Evolutionary conservation across 2,888 invertebrate genomes (phyloP).

Genomic region (Mechanitis messenoides): DNA sequence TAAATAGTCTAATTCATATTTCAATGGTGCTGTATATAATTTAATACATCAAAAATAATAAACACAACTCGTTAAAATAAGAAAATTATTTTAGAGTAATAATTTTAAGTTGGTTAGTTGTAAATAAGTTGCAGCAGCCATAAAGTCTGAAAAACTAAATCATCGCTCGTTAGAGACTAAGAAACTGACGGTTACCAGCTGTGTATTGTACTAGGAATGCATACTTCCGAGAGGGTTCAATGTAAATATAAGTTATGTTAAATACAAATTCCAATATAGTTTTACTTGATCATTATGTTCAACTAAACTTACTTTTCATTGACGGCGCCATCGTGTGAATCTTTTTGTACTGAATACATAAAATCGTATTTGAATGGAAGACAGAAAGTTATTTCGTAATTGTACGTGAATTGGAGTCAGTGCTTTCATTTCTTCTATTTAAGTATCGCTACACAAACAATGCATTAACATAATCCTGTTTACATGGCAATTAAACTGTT

Average conservation of each 20-base stretch:
- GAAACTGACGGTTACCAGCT: conserved; percentile 57
- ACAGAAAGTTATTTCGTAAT: conserved; percentile 49
- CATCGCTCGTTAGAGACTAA: conserved; percentile 20
- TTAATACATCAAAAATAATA: too few relatives aligned
- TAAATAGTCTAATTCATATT: too few relatives aligned
- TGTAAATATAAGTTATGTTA: conserved; percentile 1
- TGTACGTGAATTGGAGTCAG: conserved; percentile 37
- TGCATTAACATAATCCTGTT: too few relatives aligned
- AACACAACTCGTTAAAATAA: too few relatives aligned
- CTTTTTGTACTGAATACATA: conserved; percentile 46
- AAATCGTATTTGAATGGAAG: conserved; percentile 43
- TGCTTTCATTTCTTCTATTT: conserved; percentile 34
- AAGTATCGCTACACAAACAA: conserved; percentile 28
- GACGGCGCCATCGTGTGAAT: conserved; percentile 50
- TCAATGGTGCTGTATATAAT: too few relatives aligned
- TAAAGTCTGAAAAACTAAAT: too few relatives aligned
- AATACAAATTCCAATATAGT: too few relatives aligned
- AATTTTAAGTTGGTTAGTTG: too few relatives aligned
- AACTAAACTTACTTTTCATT: neutral
- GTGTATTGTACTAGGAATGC: conserved; percentile 54
- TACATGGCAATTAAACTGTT: too few relatives aligned
- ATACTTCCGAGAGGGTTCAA: conserved; percentile 37
- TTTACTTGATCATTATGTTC: too few relatives aligned
- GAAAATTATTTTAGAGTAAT: too few relatives aligned
- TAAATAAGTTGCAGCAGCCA: too few relatives aligned